Base-by-base conservation (phyloP, 1,140 invertebrate genomes). In the Meteorus sp. region DNA sequence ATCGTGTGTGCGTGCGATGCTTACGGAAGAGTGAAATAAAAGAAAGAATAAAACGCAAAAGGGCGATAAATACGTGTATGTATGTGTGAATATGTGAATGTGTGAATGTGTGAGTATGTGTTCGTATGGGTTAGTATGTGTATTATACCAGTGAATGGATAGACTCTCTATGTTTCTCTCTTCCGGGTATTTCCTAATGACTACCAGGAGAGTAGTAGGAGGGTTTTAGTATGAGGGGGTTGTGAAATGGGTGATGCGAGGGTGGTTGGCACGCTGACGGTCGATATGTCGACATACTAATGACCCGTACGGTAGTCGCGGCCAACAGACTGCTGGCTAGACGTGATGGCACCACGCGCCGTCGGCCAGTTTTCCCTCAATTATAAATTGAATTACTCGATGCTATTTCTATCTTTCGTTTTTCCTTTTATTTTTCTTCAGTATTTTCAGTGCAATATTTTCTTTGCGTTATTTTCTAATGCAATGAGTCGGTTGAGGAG, bases 121-220 rank as follows among this genome's bases (percentile, higher is more conserved):
- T n/a, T n/a, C n/a, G n/a, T n/a, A n/a, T n/a, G n/a, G n/a, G n/a
- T n/a, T n/a, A n/a, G n/a, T n/a, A n/a, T n/a, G n/a, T n/a, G n/a
- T n/a, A n/a, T n/a, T n/a, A n/a, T 48, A 62, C 41, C 59, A 56
- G 65, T 74, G 74, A 76, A 73, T 73, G 69, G 66, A 72, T 65
- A 68, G 62, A 70, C 67, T 56, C 50, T n/a, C n/a, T n/a, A n/a
- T n/a, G n/a, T n/a, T n/a, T n/a, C n/a, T n/a, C n/a, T n/a, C n/a
- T n/a, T n/a, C n/a, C 55, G 69, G 72, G 67, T 69, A 72, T 67
- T 69, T 75, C 61, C 66, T 71, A 72, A 69, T 71, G 67, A 69
- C 66, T 64, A 35, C 39, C 47, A 64, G 41, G 13, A 51, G 45
- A 51, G 22, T n/a, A n/a, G n/a, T n/a, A n/a, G 9, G 53, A 39